Conservation (phyloP, 2,888 invertebrate genomes). For the Xestobium rufovillosum region DNA sequence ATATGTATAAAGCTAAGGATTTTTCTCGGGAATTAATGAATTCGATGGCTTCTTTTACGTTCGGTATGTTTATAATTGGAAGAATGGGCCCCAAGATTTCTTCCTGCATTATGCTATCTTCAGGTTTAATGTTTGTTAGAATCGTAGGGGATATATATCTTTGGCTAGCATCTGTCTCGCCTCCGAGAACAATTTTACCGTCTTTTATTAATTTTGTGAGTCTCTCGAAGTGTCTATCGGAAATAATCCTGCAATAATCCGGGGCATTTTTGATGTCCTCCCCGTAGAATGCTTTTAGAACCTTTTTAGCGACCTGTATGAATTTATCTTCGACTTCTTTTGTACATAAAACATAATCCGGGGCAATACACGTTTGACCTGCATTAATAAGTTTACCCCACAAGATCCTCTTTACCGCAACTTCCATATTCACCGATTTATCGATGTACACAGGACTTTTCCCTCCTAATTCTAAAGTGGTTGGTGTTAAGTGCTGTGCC, state of each 20-base stretch:
- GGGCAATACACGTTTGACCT: conserved; percentile 94
- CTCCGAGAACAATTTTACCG: conserved; percentile 71
- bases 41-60: conserved; percentile 85
- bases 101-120: conserved; percentile 74
- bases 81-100: conserved; percentile 97
- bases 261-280: conserved; percentile 70
- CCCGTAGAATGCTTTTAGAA: conserved; percentile 77
- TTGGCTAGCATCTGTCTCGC: conserved; percentile 65
- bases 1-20: conserved; percentile 83
- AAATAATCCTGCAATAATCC: conserved; percentile 82
- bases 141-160: conserved; percentile 82
- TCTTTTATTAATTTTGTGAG: conserved; percentile 54
- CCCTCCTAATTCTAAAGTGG: conserved; percentile 67
- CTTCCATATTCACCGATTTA: conserved; percentile 64
- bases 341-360: conserved; percentile 83
- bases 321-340: conserved; percentile 61
- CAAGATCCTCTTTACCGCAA: conserved; percentile 71
- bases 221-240: conserved; percentile 69
- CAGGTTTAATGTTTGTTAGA: conserved; percentile 60
- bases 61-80: conserved; percentile 76
- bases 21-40: conserved; percentile 84
- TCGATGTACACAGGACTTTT: conserved; percentile 85
- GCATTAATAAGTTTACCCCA: conserved; percentile 93
- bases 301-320: conserved; percentile 51
- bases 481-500: conserved; percentile 64